Conservation (phyloP, 2,113 vertebrate species). For the Macheiramphus alcinus region DNA sequence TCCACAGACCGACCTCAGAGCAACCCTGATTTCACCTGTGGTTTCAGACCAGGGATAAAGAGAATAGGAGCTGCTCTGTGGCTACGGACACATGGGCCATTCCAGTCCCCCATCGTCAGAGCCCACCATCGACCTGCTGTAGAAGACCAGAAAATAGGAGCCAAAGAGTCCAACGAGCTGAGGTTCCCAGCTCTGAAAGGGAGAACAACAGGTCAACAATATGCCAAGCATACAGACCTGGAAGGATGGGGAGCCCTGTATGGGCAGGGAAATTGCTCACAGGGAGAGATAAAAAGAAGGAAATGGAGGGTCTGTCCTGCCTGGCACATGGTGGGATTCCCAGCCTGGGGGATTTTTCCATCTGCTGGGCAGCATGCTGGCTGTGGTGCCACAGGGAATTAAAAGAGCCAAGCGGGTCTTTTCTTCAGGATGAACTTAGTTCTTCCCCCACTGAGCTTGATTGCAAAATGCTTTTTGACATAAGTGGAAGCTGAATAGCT, state of each 20-base stretch:
- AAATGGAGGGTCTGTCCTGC: background rate
- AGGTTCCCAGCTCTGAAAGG: background rate
- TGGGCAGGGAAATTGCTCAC: background rate
- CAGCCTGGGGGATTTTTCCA: background rate
- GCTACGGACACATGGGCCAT: fast-evolving
- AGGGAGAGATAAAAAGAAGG: background rate
- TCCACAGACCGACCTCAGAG: background rate
- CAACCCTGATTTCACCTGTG: background rate
- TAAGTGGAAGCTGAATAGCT: background rate
- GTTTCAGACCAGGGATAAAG: background rate
- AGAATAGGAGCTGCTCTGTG: background rate
- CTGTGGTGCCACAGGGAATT: background rate
- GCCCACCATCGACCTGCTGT: background rate
- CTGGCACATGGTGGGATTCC: background rate
- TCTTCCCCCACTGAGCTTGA: background rate
- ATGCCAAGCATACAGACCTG: fast-evolving
- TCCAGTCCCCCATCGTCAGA: background rate
- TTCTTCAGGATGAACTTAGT: background rate
- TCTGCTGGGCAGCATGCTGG: background rate
- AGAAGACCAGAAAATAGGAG: background rate
- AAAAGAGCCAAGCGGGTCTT: background rate
- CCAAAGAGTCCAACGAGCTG: background rate
- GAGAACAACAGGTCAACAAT: background rate
- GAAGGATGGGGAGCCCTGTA: background rate
- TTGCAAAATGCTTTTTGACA: slow-evolving; percentile 29